Conservation (phyloP, 2,888 invertebrate species). For the Corbicula japonica region DNA sequence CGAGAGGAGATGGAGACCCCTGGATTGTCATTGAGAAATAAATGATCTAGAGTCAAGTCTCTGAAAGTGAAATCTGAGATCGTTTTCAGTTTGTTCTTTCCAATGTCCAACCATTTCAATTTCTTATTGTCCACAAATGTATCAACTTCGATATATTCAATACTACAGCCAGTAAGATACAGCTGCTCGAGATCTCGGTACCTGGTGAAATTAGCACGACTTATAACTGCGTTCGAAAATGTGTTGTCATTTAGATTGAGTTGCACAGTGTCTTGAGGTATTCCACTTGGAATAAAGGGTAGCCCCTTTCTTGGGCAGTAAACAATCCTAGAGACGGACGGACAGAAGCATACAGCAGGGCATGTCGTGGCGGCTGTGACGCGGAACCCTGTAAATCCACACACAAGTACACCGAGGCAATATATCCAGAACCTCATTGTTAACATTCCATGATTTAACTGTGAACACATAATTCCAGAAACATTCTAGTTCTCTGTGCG, state of each 20-base stretch:
- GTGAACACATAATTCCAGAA: conserved; percentile 30
- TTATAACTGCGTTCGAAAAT: conserved; percentile 79
- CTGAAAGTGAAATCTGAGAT: conserved; percentile 84
- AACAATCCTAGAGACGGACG: conserved; percentile 81
- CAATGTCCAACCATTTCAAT: conserved; percentile 84
- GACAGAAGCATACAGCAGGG: conserved; percentile 84
- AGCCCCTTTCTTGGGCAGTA: conserved; percentile 83
- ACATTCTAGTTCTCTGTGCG: background rate
- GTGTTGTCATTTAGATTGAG: conserved; percentile 84
- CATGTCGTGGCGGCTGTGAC: conserved; percentile 71
- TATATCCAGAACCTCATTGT: conserved; percentile 39
- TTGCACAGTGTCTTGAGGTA: conserved; percentile 81
- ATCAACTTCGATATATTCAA: conserved; percentile 82
- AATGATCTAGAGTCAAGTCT: conserved; percentile 82
- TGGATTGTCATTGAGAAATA: conserved; percentile 85
- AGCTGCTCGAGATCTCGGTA: conserved; percentile 82
- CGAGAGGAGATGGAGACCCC: conserved; percentile 78
- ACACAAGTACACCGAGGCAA: conserved; percentile 39
- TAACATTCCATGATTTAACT: conserved; percentile 13
- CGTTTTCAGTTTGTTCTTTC: conserved; percentile 82
- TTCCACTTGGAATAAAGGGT: conserved; percentile 81
- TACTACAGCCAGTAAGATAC: conserved; percentile 84
- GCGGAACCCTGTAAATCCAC: conserved; percentile 48
- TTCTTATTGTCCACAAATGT: conserved; percentile 83
- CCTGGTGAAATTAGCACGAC: conserved; percentile 81